Conservation (phyloP, 2,113 vertebrate genomes). For the Struthidea cinerea region DNA sequence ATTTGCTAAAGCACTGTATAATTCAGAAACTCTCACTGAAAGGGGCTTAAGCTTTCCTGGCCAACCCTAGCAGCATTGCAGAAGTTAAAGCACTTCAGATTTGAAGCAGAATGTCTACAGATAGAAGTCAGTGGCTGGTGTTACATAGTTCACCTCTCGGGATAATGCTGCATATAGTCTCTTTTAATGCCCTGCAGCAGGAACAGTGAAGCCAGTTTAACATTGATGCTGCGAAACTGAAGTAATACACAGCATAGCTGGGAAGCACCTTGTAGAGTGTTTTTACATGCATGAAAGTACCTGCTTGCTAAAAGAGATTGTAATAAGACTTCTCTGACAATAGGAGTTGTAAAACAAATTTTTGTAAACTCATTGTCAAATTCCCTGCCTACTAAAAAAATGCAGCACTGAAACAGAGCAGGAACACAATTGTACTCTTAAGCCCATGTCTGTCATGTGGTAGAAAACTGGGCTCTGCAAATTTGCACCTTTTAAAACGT, state of each 20-base stretch:
- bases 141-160: neutral
- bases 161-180: neutral
- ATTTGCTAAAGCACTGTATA: neutral
- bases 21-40: neutral
- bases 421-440: neutral
- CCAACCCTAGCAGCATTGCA: fast-evolving
- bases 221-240: neutral
- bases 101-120: neutral
- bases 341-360: neutral
- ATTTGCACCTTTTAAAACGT: neutral
- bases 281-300: neutral
- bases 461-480: neutral
- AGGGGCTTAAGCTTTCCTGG: neutral
- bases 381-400: neutral
- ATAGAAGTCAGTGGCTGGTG: neutral
- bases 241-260: neutral
- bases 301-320: neutral
- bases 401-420: neutral
- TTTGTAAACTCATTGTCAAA: neutral
- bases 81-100: neutral
- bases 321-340: neutral
- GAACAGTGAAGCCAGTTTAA: neutral
- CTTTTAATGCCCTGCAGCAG: neutral
- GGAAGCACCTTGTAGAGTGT: neutral
- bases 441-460: neutral